Evolutionary conservation across 2,888 invertebrate species (phyloP).

Genomic region (Tholera decimalis): DNA sequence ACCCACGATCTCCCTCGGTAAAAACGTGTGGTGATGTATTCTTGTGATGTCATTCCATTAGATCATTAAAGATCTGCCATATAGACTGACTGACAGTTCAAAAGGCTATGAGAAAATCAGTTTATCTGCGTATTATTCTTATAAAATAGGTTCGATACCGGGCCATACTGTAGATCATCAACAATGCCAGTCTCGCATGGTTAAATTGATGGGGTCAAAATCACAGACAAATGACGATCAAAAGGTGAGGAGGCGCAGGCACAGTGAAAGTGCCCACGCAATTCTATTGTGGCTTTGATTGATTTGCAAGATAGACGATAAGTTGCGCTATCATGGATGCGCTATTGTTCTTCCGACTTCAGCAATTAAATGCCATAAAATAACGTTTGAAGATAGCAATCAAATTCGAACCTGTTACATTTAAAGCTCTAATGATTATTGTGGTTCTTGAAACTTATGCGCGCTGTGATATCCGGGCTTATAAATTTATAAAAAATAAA

Average conservation of each 20-base stretch:
- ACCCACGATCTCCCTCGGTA: background rate
- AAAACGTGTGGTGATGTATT: constrained; percentile 32
- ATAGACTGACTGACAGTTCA: constrained; percentile 52
- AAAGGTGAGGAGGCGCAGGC: constrained; percentile 70
- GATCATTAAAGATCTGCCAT: constrained; percentile 30
- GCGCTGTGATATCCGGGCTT: background rate
- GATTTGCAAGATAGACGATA: constrained; percentile 80
- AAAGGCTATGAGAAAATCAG: constrained; percentile 59
- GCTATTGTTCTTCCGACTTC: constrained; percentile 82
- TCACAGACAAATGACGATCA: constrained; percentile 78
- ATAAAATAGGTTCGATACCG: constrained; percentile 56
- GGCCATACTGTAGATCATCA: constrained; percentile 46
- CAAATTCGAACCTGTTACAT: constrained; percentile 34
- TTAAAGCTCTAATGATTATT: constrained; percentile 27
- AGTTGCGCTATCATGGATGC: constrained; percentile 74
- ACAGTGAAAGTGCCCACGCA: constrained; percentile 80
- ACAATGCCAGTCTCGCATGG: constrained; percentile 70
- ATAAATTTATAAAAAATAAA: no score
- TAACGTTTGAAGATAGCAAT: constrained; percentile 55
- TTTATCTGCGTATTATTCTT: constrained; percentile 51
- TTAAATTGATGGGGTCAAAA: constrained; percentile 79
- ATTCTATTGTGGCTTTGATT: constrained; percentile 84
- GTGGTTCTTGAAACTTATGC: constrained; percentile 7
- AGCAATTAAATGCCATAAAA: constrained; percentile 76
- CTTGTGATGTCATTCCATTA: constrained; percentile 47